These are phyloP conservation scores for Actinernus sp. DNA, from an alignment of 92 coral and sea anemone species.

Conservation along the genomic window DNA sequence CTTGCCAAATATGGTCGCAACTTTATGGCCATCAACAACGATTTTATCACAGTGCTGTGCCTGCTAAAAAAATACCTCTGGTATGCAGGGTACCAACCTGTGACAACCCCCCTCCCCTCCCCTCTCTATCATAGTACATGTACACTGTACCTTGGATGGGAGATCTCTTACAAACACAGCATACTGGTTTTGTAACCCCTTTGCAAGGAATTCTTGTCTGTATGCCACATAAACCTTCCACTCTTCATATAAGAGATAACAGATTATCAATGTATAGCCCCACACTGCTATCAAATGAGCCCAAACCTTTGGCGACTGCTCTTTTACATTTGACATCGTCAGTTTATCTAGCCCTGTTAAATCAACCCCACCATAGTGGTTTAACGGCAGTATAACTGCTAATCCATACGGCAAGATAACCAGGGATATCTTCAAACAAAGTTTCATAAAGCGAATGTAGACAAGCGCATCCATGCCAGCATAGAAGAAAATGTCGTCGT, in stretches of 20 bases:
- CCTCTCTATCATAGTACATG: no score
- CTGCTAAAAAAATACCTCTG: no score
- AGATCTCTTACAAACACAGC: slow-evolving; percentile 88
- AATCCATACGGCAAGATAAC: slow-evolving; percentile 90
- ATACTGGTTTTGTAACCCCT: slow-evolving; percentile 83
- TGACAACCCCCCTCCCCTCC: no score
- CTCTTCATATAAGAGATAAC: slow-evolving; percentile 85
- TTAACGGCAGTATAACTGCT: slow-evolving; percentile 85
- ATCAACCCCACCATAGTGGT: slow-evolving; percentile 69
- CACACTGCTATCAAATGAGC: slow-evolving; percentile 93
- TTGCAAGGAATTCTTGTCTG: slow-evolving; percentile 84
- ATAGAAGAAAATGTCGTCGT: slow-evolving; percentile 82
- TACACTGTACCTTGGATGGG: slow-evolving; percentile 82
- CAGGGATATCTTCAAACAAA: slow-evolving; percentile 84
- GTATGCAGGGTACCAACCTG: no score
- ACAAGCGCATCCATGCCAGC: slow-evolving; percentile 95
- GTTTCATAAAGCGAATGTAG: slow-evolving; percentile 84
- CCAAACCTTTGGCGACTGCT: slow-evolving; percentile 73
- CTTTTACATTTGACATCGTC: slow-evolving; percentile 75
- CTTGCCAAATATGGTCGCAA: no score
- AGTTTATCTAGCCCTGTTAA: slow-evolving; percentile 71
- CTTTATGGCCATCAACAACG: no score
- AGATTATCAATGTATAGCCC: slow-evolving; percentile 83
- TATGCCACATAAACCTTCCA: slow-evolving; percentile 82
- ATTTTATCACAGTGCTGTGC: no score